These are phyloP conservation scores for Crocodylus rhombifer DNA, from an alignment of 2,797 vertebrate species.

Conservation along the genomic window DNA sequence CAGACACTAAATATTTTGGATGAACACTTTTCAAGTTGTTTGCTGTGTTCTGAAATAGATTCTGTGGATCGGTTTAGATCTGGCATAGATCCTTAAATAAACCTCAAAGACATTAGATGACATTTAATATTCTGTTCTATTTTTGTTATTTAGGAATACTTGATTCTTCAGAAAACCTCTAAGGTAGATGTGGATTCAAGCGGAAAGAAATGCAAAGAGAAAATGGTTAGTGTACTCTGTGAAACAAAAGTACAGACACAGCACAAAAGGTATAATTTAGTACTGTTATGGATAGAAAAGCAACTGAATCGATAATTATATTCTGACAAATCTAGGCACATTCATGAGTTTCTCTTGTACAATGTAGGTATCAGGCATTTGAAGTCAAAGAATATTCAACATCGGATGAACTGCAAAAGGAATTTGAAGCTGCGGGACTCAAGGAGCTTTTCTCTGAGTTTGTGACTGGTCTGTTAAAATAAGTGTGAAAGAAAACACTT, in stretches of 20 bases:
- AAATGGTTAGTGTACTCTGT: conserved; percentile 88
- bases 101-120: conserved; percentile 15
- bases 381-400: conserved; percentile 86
- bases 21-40: neutral
- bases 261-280: conserved; percentile 84
- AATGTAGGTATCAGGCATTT: conserved; percentile 85
- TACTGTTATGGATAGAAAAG: conserved; percentile 74
- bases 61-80: neutral
- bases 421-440: conserved; percentile 85
- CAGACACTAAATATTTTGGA: neutral
- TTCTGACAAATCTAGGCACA: conserved; percentile 74
- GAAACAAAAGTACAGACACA: conserved; percentile 80
- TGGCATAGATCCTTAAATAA: neutral
- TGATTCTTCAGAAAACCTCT: conserved; percentile 86
- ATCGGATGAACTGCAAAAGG: conserved; percentile 81
- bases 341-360: conserved; percentile 75
- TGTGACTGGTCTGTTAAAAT: conserved; percentile 78
- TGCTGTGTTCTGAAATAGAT: neutral
- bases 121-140: conserved; percentile 42
- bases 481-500: conserved; percentile 36
- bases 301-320: conserved; percentile 79
- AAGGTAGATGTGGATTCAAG: conserved; percentile 91
- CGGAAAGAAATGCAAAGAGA: conserved; percentile 91
- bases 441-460: conserved; percentile 82
- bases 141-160: conserved; percentile 84